Evolutionary conservation across 2,888 invertebrate species (phyloP).

Genomic region (Cryptocephalus primarius): DNA sequence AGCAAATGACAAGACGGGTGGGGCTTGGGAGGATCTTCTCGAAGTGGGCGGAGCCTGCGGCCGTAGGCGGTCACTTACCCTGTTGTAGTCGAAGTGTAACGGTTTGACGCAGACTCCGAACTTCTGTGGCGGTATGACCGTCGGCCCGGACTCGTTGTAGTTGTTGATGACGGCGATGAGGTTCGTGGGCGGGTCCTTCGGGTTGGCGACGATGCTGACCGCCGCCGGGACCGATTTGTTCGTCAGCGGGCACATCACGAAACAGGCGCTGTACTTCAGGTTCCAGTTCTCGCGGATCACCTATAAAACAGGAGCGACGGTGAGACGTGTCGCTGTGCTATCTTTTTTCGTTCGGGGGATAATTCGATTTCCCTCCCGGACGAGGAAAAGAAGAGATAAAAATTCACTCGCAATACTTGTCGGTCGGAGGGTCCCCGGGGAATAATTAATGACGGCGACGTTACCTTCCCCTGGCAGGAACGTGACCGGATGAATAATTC

Average conservation of each 20-base stretch:
- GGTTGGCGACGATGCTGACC: slow-evolving; percentile 58
- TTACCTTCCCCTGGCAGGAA: no score
- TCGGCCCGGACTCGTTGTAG: slow-evolving; percentile 38
- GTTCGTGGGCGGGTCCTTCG: slow-evolving; percentile 52
- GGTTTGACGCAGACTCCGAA: slow-evolving; percentile 81
- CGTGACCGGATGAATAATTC: no score
- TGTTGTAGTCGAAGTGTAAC: slow-evolving; percentile 78
- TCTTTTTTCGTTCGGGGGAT: no score
- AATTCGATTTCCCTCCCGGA: no score
- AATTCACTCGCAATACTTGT: no score
- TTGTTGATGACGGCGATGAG: slow-evolving; percentile 52
- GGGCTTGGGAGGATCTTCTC: no score
- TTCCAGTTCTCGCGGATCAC: slow-evolving; percentile 91
- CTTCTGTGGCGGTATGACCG: slow-evolving; percentile 31
- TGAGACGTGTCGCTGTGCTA: no score
- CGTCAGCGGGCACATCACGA: slow-evolving; percentile 68
- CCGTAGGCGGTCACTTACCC: slow-evolving; percentile 38
- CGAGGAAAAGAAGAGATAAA: no score
- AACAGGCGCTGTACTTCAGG: slow-evolving; percentile 82
- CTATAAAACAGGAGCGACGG: slow-evolving; percentile 34
- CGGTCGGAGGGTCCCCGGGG: no score
- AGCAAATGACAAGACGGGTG: no score
- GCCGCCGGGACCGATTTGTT: slow-evolving; percentile 50
- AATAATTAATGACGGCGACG: no score
- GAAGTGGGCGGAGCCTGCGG: no score